Percentiles rank a stretch among this genome's conserved stretches.
These are phyloP conservation scores for Anarrhichthys ocellatus DNA, from an alignment of 2,113 vertebrate genomes.

Conservation along the genomic window DNA sequence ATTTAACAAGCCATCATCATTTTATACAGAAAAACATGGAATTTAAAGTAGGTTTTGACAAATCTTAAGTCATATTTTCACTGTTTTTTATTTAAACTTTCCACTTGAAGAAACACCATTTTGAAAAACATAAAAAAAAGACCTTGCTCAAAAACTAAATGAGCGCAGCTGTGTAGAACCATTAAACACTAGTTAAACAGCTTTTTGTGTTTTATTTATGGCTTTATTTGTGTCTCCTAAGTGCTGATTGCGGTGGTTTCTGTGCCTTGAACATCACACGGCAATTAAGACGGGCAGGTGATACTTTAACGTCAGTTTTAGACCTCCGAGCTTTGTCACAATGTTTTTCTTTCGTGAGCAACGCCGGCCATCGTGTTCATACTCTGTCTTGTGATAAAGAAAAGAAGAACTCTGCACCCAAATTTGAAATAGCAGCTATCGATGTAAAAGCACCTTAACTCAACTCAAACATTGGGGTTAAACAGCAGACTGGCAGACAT, in stretches of 20 bases:
- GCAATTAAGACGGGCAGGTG: no score
- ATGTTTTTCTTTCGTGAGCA: neutral
- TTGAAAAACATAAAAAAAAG: neutral
- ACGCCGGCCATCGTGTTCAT: neutral
- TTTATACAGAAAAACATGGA: neutral
- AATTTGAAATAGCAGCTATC: neutral
- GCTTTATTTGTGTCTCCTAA: neutral
- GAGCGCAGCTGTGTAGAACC: neutral
- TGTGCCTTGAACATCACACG: neutral
- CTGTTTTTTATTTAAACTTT: neutral
- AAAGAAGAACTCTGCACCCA: neutral
- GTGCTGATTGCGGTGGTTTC: neutral
- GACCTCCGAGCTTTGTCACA: neutral
- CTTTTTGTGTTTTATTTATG: neutral
- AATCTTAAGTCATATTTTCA: neutral
- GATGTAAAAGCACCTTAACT: neutral
- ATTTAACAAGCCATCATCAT: constrained; percentile 18
- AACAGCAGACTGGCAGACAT: neutral
- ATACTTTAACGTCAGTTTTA: neutral
- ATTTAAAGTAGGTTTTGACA: neutral
- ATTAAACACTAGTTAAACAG: neutral
- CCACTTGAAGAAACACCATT: neutral
- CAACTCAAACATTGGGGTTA: neutral
- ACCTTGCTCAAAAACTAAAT: neutral
- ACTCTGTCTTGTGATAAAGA: neutral